Evolutionary conservation across 37 sponge, comb jelly and placozoan genomes (phyloP).

Genomic region (Bolinopsis microptera): DNA sequence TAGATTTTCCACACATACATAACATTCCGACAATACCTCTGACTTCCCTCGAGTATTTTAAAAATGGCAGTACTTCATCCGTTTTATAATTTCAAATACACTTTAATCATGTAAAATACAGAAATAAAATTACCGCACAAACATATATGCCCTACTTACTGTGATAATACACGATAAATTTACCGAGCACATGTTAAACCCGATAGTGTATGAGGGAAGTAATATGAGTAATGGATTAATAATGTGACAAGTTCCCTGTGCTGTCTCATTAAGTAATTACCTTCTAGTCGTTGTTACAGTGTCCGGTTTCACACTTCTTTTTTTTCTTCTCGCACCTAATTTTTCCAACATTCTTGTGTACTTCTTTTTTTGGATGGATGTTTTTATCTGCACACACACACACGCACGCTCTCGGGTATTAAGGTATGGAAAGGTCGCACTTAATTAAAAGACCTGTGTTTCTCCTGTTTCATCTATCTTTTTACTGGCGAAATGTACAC

Average conservation of each 20-base stretch:
- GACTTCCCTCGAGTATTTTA: too few relatives aligned
- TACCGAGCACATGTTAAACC: not conserved
- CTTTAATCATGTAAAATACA: too few relatives aligned
- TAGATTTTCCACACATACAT: not conserved
- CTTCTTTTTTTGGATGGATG: too few relatives aligned
- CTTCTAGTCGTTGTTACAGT: not conserved
- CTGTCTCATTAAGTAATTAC: not conserved
- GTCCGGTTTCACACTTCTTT: not conserved
- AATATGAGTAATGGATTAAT: not conserved
- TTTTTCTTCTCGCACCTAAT: not conserved
- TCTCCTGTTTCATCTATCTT: too few relatives aligned
- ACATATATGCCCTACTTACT: not conserved
- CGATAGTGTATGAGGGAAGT: not conserved
- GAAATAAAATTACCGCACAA: not conserved
- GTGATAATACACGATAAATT: not conserved
- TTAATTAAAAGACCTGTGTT: too few relatives aligned
- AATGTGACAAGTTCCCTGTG: not conserved
- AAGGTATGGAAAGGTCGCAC: too few relatives aligned
- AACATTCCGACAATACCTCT: too few relatives aligned
- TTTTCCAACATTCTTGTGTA: not conserved
- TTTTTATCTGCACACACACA: too few relatives aligned
- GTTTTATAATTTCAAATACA: too few relatives aligned
- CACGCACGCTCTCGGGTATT: too few relatives aligned
- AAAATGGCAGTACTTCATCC: too few relatives aligned
- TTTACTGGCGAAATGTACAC: too few relatives aligned